Base-by-base conservation (phyloP, 2,888 invertebrate genomes). In the Drosophila yooni region DNA sequence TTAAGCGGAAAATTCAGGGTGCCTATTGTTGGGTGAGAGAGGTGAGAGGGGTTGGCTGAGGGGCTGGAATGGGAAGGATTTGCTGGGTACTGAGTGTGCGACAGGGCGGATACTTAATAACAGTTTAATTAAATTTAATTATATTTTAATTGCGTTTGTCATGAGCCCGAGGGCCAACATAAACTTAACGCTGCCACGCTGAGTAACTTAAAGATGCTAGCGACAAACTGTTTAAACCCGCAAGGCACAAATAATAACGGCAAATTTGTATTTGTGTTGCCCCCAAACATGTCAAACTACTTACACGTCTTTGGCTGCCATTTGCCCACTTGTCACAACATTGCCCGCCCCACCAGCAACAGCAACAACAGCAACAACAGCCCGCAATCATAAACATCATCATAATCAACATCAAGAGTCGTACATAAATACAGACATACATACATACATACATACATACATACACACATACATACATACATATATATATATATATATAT, bases 101-200 rank as follows among this genome's bases (percentile, higher is more conserved):
- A 57, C 69, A 27, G 38, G 82, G 74, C 88, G 79, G 69, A 73
- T 77, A 75, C 88, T 79, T 87, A 76, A 87, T 79, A 71, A 54
- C 71, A 75, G 70, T 83, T 81, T 79, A 76, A 84, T 83, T 81
- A 74, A 84, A 89, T 77, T 75, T 74, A 87, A 87, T 89, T 87
- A 79, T 77, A 59, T 76, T 81, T 81, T 79, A 88, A 86, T 84
- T 81, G 81, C 58, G 53, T 43, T 61, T 43, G 66, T 4, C 15
- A 15, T 25, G 46, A 8, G 46, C 58, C 34, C 51, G 11, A 29
- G 50, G 27, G n/a, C 21, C 40, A 11, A 40, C 38, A 43, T 25
- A 40, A 46, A 25, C 33, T 6, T 8, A 3, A 34, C 43, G 21
- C 29, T 15, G 11, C 1, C 2, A 4, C 25, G 7, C 51, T 13